Percentiles rank a stretch among this genome's conserved stretches.
These are phyloP conservation scores for Lycocorax pyrrhopterus DNA, from an alignment of 2,113 vertebrate genomes.

Conservation along the genomic window DNA sequence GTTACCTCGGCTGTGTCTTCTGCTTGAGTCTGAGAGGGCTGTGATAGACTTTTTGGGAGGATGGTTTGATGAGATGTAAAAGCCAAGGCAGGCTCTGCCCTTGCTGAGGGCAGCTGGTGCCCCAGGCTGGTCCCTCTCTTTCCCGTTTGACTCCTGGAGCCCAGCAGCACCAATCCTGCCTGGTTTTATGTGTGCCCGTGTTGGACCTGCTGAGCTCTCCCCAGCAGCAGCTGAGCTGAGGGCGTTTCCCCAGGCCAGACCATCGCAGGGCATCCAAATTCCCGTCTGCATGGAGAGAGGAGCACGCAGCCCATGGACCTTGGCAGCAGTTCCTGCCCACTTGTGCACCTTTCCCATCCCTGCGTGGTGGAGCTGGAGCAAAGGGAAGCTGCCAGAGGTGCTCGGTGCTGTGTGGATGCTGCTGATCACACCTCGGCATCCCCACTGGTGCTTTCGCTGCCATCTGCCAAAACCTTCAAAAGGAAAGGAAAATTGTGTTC, in stretches of 20 bases:
- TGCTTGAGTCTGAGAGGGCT: background rate
- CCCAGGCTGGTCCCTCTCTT: background rate
- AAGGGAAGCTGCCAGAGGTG: rapidly evolving
- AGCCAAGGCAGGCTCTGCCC: background rate
- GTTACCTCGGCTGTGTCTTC: background rate
- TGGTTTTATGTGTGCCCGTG: rapidly evolving
- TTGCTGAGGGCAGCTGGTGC: background rate
- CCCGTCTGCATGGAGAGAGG: rapidly evolving
- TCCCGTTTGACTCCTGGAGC: rapidly evolving
- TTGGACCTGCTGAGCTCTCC: background rate
- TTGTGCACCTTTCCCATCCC: background rate
- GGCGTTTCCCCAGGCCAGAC: background rate
- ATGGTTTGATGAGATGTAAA: background rate
- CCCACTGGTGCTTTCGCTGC: rapidly evolving
- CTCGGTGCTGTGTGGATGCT: background rate
- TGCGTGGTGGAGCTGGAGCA: background rate
- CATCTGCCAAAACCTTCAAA: background rate
- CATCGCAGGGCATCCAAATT: background rate
- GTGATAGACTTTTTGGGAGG: rapidly evolving
- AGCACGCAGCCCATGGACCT: background rate
- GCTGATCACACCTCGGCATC: background rate
- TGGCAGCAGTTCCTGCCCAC: background rate
- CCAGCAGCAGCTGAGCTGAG: background rate
- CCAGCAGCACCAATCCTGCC: background rate
- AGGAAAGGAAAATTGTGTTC: slow-evolving; percentile 21